Conservation (phyloP, 2,113 vertebrate genomes). For the Serilophus lunatus region DNA sequence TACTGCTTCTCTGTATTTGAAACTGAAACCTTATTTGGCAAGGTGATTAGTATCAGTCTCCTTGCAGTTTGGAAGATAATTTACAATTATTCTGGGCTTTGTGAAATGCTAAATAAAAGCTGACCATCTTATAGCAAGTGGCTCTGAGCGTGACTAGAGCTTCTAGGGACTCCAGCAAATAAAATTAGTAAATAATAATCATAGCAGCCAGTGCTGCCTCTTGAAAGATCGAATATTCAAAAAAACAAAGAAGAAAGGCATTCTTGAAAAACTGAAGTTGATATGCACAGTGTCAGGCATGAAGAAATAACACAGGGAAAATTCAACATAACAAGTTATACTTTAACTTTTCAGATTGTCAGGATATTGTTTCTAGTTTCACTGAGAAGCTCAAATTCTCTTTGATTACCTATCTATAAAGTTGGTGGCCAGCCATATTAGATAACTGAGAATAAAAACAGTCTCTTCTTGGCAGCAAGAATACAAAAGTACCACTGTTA, state of each 20-base stretch:
- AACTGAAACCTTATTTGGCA: not conserved
- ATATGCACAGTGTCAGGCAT: not conserved
- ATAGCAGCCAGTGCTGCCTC: not conserved
- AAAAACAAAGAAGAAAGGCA: not conserved
- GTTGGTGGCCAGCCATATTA: not conserved
- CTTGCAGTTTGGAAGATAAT: not conserved
- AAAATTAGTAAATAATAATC: not conserved
- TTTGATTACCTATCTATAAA: not conserved
- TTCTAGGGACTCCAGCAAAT: not conserved
- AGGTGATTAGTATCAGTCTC: not conserved
- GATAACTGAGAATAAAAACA: not conserved
- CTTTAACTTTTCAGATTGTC: not conserved
- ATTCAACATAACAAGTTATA: not conserved
- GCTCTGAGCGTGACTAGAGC: not conserved
- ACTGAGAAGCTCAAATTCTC: not conserved
- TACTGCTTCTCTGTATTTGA: not conserved
- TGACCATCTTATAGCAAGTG: not conserved
- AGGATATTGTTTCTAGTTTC: not conserved
- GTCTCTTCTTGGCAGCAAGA: not conserved
- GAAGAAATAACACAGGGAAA: not conserved
- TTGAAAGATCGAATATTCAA: not conserved
- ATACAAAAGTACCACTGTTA: not conserved
- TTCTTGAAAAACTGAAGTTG: not conserved
- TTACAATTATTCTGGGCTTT: not conserved
- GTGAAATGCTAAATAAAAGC: not conserved